Percentiles rank a stretch among this genome's conserved stretches.
These are phyloP conservation scores for Reinhardtius hippoglossoides DNA, from an alignment of 2,113 vertebrate species.

Conservation along the genomic window DNA sequence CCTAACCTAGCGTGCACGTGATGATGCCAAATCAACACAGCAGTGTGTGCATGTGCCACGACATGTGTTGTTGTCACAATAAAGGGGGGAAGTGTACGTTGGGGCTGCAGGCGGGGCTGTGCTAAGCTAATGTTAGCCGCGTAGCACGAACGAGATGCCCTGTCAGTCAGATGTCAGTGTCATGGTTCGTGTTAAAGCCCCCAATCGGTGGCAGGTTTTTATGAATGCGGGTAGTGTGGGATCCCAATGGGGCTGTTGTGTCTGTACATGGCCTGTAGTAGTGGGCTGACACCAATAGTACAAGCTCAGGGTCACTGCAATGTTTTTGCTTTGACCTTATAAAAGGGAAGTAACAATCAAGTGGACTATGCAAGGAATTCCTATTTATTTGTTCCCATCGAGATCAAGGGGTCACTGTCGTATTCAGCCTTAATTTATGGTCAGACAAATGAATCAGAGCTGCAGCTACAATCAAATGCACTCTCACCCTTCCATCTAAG, in stretches of 20 bases:
- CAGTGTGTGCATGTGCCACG: neutral
- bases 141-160: neutral
- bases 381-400: too few species aligned
- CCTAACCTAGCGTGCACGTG: neutral
- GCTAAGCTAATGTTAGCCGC: neutral
- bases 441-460: neutral
- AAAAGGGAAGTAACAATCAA: too few species aligned
- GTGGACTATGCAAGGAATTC: too few species aligned
- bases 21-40: too few species aligned
- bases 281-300: neutral
- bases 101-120: neutral
- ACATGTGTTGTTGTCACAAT: neutral
- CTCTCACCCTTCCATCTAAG: neutral
- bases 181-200: too few species aligned
- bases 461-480: neutral
- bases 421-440: too few species aligned
- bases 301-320: conserved; percentile 20
- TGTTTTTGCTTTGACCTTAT: conserved; percentile 1
- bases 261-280: neutral
- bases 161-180: neutral
- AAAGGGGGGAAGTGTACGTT: neutral
- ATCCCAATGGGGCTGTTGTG: neutral
- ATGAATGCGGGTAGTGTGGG: neutral
- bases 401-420: too few species aligned
- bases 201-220: too few species aligned